Conservation (phyloP, 2,888 invertebrate genomes). For the Plebejus melissa region DNA sequence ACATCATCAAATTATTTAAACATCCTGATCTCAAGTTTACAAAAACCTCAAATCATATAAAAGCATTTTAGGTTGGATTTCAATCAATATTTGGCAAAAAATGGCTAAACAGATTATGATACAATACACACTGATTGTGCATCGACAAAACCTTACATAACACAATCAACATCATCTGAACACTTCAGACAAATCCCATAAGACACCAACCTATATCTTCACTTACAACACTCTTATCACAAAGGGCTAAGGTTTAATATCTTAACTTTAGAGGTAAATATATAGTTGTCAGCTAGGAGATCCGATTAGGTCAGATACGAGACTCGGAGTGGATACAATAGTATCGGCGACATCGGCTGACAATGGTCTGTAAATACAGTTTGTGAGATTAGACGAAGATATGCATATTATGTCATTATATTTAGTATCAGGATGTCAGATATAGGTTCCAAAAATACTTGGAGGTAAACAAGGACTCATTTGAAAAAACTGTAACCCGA, state of each 20-base stretch:
- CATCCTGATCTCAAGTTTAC: neutral
- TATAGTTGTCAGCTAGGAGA: slow-evolving; percentile 44
- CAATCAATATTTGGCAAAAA: neutral
- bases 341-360: slow-evolving; percentile 55
- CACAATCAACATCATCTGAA: slow-evolving; percentile 72
- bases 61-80: neutral
- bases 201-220: slow-evolving; percentile 41
- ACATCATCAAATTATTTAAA: too few relatives aligned
- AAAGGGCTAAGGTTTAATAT: slow-evolving; percentile 33
- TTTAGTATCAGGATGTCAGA: neutral
- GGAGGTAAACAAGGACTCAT: neutral
- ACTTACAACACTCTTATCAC: slow-evolving; percentile 32
- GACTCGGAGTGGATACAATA: slow-evolving; percentile 64
- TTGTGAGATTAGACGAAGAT: slow-evolving; percentile 45
- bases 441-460: neutral
- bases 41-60: neutral
- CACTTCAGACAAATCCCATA: slow-evolving; percentile 69
- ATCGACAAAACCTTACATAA: slow-evolving; percentile 64
- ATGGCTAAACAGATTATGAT: slow-evolving; percentile 13
- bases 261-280: too few relatives aligned
- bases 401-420: neutral
- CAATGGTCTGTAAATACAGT: slow-evolving; percentile 64
- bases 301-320: slow-evolving; percentile 71
- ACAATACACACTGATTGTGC: slow-evolving; percentile 36
- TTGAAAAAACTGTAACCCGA: too few relatives aligned